Percentiles rank a stretch among this genome's conserved stretches.
These are phyloP conservation scores for Drosophila kambysellisi DNA, from an alignment of 2,888 invertebrate genomes.

Conservation along the genomic window DNA sequence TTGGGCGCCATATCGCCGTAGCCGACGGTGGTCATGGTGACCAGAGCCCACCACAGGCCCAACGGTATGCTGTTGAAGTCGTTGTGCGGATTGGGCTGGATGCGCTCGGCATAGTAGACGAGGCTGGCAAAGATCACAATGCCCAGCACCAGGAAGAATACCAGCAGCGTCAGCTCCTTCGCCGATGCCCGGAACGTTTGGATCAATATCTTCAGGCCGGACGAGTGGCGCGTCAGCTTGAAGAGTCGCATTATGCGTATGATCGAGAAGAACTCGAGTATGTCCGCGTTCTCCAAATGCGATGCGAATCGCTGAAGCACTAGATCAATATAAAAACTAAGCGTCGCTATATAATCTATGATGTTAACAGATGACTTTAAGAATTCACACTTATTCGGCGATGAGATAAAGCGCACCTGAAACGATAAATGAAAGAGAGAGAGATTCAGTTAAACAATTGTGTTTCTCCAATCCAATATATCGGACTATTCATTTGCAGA, in stretches of 20 bases:
- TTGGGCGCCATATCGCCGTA: conserved; percentile 99
- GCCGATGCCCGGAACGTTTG: conserved; percentile 99
- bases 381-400: conserved; percentile 97
- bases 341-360: conserved; percentile 99
- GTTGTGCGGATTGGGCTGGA: conserved; percentile 97
- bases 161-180: conserved; percentile 97
- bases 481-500: background rate
- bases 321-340: conserved; percentile 99
- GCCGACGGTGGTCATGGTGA: conserved; percentile 99
- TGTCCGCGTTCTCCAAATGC: conserved; percentile 96
- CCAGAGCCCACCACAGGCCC: conserved; percentile 99
- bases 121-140: conserved; percentile 99
- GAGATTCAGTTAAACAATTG: background rate
- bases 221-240: conserved; percentile 98
- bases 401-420: conserved; percentile 93
- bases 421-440: conserved; percentile 7
- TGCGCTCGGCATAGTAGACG: conserved; percentile 98
- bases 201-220: conserved; percentile 98
- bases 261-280: conserved; percentile 98
- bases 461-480: background rate
- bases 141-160: conserved; percentile 98
- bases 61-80: conserved; percentile 99
- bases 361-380: conserved; percentile 98
- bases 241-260: conserved; percentile 99
- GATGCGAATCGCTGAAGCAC: conserved; percentile 95